phyloP scores from a whole-genome alignment of 35 echinoderm and acorn worm species.

The Amphiura filiformis region DNA sequence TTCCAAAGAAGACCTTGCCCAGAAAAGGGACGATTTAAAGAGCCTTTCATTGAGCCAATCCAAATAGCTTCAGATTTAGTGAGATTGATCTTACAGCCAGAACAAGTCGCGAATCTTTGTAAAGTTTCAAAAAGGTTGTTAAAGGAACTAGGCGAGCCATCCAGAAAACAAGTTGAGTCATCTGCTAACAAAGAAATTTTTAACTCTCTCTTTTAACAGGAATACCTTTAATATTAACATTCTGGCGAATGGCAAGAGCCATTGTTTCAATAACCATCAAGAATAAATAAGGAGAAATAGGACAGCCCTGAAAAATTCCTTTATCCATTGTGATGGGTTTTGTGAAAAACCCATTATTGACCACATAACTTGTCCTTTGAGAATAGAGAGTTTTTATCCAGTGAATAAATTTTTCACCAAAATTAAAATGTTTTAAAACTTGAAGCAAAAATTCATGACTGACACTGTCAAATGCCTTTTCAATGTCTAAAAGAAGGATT shows the following conservation, averaged over 20 bases:
- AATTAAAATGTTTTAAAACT: slow-evolving; percentile 36
- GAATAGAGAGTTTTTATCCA: slow-evolving; percentile 7
- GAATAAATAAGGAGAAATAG: slow-evolving; percentile 24
- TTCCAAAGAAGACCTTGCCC: no score
- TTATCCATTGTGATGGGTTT: neutral
- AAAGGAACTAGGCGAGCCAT: neutral
- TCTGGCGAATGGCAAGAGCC: slow-evolving; percentile 5
- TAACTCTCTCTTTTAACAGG: neutral
- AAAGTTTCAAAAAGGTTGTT: neutral
- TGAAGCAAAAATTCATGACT: slow-evolving; percentile 14
- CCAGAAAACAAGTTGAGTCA: slow-evolving; percentile 12
- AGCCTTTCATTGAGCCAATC: slow-evolving; percentile 1
- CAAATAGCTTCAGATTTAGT: slow-evolving; percentile 23
- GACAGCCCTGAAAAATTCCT: slow-evolving; percentile 16
- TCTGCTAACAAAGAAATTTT: slow-evolving; percentile 23
- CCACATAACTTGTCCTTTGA: slow-evolving; percentile 10
- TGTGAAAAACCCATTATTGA: slow-evolving; percentile 17
- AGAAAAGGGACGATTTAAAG: no score
- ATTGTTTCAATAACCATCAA: slow-evolving; percentile 4
- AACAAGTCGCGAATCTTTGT: neutral
- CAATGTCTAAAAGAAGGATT: slow-evolving; percentile 9
- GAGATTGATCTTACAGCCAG: neutral
- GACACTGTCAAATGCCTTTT: neutral
- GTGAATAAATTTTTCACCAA: neutral
- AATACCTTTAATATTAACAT: slow-evolving; percentile 11